Evolutionary conservation across 2,888 invertebrate species (phyloP), one percentile per base, ranked within the genome.

Genomic region (Acronicta psi): DNA sequence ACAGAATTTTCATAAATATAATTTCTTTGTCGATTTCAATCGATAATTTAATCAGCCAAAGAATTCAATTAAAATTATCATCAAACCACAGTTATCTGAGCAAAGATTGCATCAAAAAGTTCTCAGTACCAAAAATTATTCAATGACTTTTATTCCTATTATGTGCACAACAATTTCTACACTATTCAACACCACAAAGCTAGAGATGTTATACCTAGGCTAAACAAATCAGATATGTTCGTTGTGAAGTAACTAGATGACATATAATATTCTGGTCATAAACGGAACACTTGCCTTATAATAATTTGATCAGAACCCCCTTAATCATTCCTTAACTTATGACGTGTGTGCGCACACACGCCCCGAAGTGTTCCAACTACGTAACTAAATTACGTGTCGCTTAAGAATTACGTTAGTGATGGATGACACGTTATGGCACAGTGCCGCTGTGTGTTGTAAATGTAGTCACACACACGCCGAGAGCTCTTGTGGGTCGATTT

Each of bases 401-500:
- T 55, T 63, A 66, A 68, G 65, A 75, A 73, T 73, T 63, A 61
- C 41, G 60, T 67, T 65, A 76, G 74, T 70, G 65, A 67, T 71
- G 47, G 67, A 64, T 66, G 69, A 64, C 70, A 73, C 64, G 67
- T 67, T 67, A 59, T 42, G 62, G 58, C 71, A 69, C 75, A 62
- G 73, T 70, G 75, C 67, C 62, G 49, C 44, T 44, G 68, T 56
- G 69, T 70, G 77, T 72, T 52, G 52, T 51, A 58, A 60, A 67
- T 53, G 70, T 68, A 59, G 59, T 74, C 63, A 55, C 67, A 68
- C 73, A 75, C 68, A 54, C 51, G 71, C 62, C 62, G 70, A 85
- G 85, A 73, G 86, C 82, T 66, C 87, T 87, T 74, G 76, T 77
- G 76, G 82, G 79, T 84, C 87, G 85, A 87, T 86, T 86, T 85